Conservation (phyloP, 2,113 vertebrate species). For the Ceuthmochares aereus region DNA sequence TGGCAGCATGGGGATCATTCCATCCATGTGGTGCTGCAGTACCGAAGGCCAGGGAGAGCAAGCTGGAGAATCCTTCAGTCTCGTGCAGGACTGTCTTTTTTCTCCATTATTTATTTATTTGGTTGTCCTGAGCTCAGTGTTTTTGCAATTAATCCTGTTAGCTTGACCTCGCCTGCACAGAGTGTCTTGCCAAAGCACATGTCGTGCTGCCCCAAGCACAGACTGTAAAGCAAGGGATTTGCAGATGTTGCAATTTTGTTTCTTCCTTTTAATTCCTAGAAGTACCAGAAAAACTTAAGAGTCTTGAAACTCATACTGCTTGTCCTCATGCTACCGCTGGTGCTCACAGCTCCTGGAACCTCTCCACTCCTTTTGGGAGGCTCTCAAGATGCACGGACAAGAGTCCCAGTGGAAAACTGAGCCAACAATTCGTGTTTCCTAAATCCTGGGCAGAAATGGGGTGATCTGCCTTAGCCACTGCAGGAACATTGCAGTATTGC, state of each 20-base stretch:
- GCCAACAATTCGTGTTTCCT: neutral
- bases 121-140: slow-evolving; percentile 36
- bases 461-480: neutral
- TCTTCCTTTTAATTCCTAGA: slow-evolving; percentile 50
- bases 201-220: slow-evolving; percentile 55
- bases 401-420: neutral
- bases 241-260: slow-evolving; percentile 56
- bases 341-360: neutral
- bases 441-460: neutral
- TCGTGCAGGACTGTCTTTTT: neutral
- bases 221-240: slow-evolving; percentile 31
- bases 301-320: neutral
- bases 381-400: neutral
- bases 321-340: neutral
- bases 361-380: neutral
- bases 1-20: fast-evolving
- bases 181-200: slow-evolving; percentile 63
- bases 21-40: neutral
- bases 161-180: slow-evolving; percentile 29
- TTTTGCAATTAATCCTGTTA: slow-evolving; percentile 38
- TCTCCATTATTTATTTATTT: neutral
- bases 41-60: neutral
- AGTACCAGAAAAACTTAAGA: neutral
- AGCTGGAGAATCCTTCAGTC: neutral
- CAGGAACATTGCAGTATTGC: neutral